These are phyloP conservation scores for Xiphydria camelus DNA, from an alignment of 2,888 invertebrate genomes.

Conservation along the genomic window DNA sequence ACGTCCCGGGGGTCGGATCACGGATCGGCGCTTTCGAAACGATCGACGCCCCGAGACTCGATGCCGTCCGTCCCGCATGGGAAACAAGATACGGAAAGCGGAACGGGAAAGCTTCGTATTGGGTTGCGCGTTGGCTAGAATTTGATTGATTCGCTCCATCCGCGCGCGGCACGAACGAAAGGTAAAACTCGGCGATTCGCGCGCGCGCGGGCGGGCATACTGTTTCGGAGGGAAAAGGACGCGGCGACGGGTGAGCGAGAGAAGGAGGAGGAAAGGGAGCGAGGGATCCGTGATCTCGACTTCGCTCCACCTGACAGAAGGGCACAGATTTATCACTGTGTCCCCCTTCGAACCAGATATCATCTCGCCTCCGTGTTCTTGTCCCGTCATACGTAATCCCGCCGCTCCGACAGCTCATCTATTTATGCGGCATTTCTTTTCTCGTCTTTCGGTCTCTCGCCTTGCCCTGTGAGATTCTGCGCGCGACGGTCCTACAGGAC, in stretches of 20 bases:
- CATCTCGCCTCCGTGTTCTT: slow-evolving; percentile 45
- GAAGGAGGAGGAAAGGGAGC: background rate
- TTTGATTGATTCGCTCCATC: slow-evolving; percentile 41
- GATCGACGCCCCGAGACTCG: no score
- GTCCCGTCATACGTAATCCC: slow-evolving; percentile 42
- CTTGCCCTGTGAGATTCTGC: no score
- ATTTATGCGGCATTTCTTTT: slow-evolving; percentile 39
- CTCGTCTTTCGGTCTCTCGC: no score
- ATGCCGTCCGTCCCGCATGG: background rate
- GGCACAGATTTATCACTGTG: slow-evolving; percentile 53
- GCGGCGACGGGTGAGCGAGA: background rate
- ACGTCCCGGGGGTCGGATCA: no score
- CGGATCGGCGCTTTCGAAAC: no score
- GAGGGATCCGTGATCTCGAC: slow-evolving; percentile 8
- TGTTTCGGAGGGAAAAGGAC: no score
- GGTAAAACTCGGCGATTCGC: no score
- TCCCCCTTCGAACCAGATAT: slow-evolving; percentile 51
- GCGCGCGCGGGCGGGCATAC: no score
- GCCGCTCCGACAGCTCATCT: slow-evolving; percentile 42
- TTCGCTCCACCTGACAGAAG: slow-evolving; percentile 41
- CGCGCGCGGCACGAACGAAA: slow-evolving; percentile 9
- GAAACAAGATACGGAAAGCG: background rate
- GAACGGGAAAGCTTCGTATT: background rate
- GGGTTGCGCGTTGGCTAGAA: slow-evolving; percentile 21
- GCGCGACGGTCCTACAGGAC: no score